These are phyloP conservation scores for Cavia porcellus DNA, from an alignment of 2,113 vertebrate genomes.

Conservation along the genomic window DNA sequence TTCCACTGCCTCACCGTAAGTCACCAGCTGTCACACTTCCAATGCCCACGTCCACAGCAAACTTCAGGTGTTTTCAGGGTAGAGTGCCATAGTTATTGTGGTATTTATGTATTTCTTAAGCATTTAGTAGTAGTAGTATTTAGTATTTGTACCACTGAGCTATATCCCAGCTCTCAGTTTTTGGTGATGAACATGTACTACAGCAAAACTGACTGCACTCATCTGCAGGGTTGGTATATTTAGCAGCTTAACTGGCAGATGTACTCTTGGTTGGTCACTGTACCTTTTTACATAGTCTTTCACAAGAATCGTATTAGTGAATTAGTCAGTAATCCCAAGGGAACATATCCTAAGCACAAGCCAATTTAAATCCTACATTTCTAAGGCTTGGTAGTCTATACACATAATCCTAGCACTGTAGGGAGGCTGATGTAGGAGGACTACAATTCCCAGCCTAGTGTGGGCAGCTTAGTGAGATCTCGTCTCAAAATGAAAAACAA, in stretches of 20 bases:
- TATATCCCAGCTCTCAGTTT: not conserved
- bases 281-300: constrained; percentile 20
- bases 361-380: not conserved
- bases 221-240: not conserved
- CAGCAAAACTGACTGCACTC: not conserved
- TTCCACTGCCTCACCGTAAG: not conserved
- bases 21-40: not conserved
- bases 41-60: not conserved
- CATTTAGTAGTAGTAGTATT: not conserved
- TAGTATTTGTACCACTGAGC: not conserved
- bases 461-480: not conserved
- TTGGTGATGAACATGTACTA: not conserved
- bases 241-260: not conserved
- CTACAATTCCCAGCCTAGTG: not conserved
- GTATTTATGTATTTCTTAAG: not conserved
- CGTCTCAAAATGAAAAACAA: not conserved
- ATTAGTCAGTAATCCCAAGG: not conserved
- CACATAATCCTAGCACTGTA: not conserved
- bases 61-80: not conserved
- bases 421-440: not conserved
- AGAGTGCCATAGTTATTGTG: not conserved
- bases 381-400: not conserved
- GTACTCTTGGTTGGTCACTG: not conserved
- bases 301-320: constrained; percentile 31
- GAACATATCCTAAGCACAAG: not conserved